Evolutionary conservation across 1,140 invertebrate species (phyloP).

Genomic region (Nasonia vitripennis): DNA sequence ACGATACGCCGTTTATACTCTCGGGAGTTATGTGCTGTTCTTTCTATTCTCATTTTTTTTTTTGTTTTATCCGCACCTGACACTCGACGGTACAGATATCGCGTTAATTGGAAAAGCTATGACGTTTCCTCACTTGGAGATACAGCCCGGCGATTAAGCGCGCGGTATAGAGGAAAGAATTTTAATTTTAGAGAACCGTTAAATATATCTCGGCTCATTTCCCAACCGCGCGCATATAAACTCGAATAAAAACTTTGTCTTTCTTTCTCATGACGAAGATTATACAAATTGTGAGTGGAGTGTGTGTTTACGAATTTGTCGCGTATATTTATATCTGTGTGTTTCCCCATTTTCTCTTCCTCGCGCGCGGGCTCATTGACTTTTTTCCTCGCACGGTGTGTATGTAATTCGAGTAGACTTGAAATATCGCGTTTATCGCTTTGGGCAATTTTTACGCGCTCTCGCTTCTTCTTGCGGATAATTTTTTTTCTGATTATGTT

Average conservation of each 20-base stretch:
- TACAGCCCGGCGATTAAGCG: constrained; percentile 33
- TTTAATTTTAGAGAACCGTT: constrained; percentile 36
- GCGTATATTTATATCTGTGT: not conserved
- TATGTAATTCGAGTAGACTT: too few species aligned
- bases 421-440: too few species aligned
- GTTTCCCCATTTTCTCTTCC: not conserved
- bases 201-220: constrained; percentile 34
- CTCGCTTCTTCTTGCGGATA: too few species aligned
- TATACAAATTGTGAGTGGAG: not conserved
- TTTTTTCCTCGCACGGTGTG: too few species aligned
- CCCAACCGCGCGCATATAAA: constrained; percentile 13
- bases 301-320: not conserved
- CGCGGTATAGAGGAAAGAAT: not conserved
- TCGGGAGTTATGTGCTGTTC: too few species aligned
- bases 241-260: not conserved
- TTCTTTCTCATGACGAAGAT: not conserved
- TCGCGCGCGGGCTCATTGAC: not conserved
- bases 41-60: too few species aligned
- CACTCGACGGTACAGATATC: too few species aligned
- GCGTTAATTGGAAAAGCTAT: not conserved
- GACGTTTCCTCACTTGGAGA: constrained; percentile 20
- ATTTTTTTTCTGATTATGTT: not conserved
- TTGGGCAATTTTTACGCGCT: too few species aligned
- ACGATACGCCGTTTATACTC: too few species aligned
- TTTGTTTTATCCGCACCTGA: not conserved